Evolutionary conservation across 2,797 vertebrate genomes (phyloP), one percentile per base, ranked within the genome.

Genomic region (Lacerta bilineata): DNA sequence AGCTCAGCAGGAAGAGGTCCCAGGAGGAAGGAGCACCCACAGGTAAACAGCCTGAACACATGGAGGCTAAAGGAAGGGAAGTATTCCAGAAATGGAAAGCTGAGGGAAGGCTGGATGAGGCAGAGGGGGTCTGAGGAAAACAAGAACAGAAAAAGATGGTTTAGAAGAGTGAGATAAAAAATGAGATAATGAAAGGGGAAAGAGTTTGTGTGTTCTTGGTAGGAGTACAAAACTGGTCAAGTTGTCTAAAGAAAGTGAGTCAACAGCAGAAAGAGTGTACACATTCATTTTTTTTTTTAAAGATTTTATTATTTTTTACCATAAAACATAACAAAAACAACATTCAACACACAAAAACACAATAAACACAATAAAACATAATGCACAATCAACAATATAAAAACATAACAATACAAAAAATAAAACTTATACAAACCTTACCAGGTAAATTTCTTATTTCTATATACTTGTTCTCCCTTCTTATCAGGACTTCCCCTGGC

Each of bases 11-110:
- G 68, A 20, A 41, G 46, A 80, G 68, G 74, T 33, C 18, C 74
- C 39, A 46, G 74, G 61, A 46, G 25, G 66, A 36, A 41, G n/a
- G 29, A 72, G 61, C 46, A 20, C 29, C 76, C 69, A 87, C 43
- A 66, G 39, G 39, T 55, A 82, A 75, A 43, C 33, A 64, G 78
- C 68, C 61, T 4, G 59, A 59, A 87, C n/a, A 25, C 18, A 72
- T 36, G 64, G 23, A 78, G 72, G 85, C 41, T 71, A 66, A 76
- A 50, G 61, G 29, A 83, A 88, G 29, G 13, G 8, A 88, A 20
- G 13, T 11, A 59, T n/a, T 46, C 76, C 17, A 41, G 61, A 88
- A 85, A 66, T 4, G n/a, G 55, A 23, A 36, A 83, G 17, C 74
- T 23, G n/a, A 55, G 46, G 43, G 43, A 46, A 77, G 36, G 64